phyloP scores from a whole-genome alignment of 2,113 vertebrate genomes.

The Melanerpes formicivorus region DNA sequence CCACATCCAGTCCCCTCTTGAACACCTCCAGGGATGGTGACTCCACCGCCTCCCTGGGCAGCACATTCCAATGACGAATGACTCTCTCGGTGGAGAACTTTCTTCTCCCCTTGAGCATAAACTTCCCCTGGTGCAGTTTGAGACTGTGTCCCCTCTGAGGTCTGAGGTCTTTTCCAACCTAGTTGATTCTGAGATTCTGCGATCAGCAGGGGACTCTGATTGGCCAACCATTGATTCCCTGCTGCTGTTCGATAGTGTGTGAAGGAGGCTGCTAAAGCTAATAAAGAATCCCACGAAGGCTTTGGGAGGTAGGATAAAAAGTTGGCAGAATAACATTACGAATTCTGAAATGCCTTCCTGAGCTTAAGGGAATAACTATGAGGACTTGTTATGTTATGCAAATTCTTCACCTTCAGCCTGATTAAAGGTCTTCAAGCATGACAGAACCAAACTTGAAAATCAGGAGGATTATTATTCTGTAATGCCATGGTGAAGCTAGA shows the following conservation, averaged over 20 bases:
- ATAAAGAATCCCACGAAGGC: neutral
- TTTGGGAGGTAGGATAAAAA: neutral
- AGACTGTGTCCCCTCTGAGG: too few relatives aligned
- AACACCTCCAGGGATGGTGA: too few relatives aligned
- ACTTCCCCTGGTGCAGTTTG: too few relatives aligned
- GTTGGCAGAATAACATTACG: neutral
- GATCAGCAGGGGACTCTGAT: neutral
- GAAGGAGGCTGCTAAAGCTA: neutral
- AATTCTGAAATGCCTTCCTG: neutral
- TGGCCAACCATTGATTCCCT: neutral
- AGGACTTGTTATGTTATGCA: slow-evolving; percentile 1
- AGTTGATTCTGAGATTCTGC: too few relatives aligned
- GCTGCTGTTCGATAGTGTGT: slow-evolving; percentile 11
- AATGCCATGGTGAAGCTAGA: neutral
- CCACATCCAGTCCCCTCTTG: too few relatives aligned
- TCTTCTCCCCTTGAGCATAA: too few relatives aligned
- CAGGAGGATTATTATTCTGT: neutral
- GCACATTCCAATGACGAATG: too few relatives aligned
- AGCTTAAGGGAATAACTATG: neutral
- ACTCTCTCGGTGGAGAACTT: too few relatives aligned
- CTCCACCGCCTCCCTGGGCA: too few relatives aligned
- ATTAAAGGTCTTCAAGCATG: slow-evolving; percentile 17
- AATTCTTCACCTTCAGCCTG: slow-evolving; percentile 36
- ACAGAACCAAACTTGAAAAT: neutral
- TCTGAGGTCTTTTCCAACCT: too few relatives aligned